Evolutionary conservation across 2,797 vertebrate genomes (phyloP).

Genomic region (Alectoris magna): DNA sequence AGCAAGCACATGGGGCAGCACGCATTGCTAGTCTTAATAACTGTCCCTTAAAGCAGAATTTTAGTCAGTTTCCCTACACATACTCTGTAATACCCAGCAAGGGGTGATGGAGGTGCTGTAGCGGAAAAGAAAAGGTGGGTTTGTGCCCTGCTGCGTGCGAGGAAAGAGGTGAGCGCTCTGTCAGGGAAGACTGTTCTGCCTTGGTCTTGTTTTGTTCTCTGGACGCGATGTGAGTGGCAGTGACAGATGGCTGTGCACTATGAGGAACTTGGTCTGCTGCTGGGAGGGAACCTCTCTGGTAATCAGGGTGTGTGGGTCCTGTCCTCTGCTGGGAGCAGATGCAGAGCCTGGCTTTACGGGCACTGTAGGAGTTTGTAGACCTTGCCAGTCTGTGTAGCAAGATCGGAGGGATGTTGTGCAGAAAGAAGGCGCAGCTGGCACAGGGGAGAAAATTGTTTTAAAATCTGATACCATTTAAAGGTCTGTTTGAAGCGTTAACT

Average conservation of each 20-base stretch:
- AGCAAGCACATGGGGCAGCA: accelerated
- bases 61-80: neutral
- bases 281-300: neutral
- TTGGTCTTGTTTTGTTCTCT: neutral
- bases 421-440: neutral
- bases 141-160: neutral
- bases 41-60: neutral
- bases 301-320: neutral
- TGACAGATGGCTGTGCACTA: neutral
- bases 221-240: neutral
- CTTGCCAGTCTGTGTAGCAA: neutral
- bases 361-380: neutral
- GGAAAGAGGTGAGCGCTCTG: neutral
- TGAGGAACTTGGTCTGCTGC: neutral
- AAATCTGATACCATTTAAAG: neutral
- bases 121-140: neutral
- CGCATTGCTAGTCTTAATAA: neutral
- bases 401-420: neutral
- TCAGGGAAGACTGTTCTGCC: neutral
- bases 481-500: neutral
- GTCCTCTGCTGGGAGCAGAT: accelerated
- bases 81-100: neutral
- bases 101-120: neutral
- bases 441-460: neutral
- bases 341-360: neutral